These are phyloP conservation scores for Halictus ligatus DNA, from an alignment of 2,888 invertebrate species.

Conservation along the genomic window DNA sequence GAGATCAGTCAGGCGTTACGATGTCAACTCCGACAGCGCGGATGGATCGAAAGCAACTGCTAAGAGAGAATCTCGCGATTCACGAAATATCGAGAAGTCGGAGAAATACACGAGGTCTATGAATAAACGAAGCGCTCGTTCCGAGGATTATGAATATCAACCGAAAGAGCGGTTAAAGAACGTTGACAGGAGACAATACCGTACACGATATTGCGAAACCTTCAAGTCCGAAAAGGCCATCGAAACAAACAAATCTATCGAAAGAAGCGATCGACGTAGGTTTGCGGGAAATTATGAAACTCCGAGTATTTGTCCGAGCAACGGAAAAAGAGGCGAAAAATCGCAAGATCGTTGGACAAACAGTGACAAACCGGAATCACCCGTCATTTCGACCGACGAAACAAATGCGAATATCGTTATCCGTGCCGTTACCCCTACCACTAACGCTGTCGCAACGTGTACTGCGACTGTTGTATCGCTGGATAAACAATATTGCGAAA, in stretches of 20 bases:
- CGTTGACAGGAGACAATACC: neutral
- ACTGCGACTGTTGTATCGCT: neutral
- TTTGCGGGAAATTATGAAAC: neutral
- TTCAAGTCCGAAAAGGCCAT: neutral
- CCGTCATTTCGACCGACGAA: neutral
- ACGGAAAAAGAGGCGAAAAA: neutral
- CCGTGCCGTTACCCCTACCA: neutral
- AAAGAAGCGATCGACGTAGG: neutral
- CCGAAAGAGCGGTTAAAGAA: neutral
- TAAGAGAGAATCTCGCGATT: neutral
- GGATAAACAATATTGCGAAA: neutral
- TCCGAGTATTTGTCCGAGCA: neutral
- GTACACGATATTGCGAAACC: neutral
- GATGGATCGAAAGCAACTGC: neutral
- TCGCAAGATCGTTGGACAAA: neutral
- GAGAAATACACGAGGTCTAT: neutral
- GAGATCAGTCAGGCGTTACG: constrained; percentile 10
- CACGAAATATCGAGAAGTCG: neutral
- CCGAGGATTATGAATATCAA: neutral
- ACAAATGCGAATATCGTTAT: neutral
- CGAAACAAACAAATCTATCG: neutral
- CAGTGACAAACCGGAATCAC: neutral
- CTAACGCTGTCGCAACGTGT: neutral
- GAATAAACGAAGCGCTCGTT: neutral
- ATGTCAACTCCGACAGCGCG: neutral